A percentile compares a stretch with the other conserved stretches of the same genome.
Evolutionary conservation across 2,888 invertebrate genomes (phyloP).

Genomic region (Marasmarcha lunaedactyla): DNA sequence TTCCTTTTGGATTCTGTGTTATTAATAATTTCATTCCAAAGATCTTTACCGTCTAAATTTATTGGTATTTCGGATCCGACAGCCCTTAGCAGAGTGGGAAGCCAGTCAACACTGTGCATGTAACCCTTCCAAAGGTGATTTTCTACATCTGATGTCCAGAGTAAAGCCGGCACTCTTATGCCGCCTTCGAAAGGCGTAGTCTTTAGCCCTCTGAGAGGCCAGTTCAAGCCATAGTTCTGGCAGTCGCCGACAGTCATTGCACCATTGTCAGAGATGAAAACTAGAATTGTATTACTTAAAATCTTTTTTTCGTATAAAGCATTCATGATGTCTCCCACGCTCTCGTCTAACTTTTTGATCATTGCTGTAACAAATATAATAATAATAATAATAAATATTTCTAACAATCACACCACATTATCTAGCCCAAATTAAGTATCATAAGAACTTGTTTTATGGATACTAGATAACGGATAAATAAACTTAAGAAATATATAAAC

Average conservation of each 20-base stretch:
- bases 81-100: conserved; percentile 76
- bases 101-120: conserved; percentile 84
- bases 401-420: not conserved
- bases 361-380: conserved; percentile 72
- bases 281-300: conserved; percentile 83
- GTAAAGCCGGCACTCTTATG: conserved; percentile 76
- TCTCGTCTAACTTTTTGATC: conserved; percentile 86
- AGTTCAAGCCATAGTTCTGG: conserved; percentile 82
- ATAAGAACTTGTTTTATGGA: too few species aligned
- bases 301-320: conserved; percentile 76
- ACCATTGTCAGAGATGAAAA: conserved; percentile 92
- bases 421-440: too few species aligned
- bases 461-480: too few species aligned
- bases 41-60: conserved; percentile 41
- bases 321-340: conserved; percentile 81
- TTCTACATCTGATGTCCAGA: conserved; percentile 69
- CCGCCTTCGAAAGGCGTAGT: conserved; percentile 88
- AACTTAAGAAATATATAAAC: too few species aligned
- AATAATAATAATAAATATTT: not conserved
- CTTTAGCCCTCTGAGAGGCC: conserved; percentile 83
- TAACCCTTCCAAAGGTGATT: conserved; percentile 64
- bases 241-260: conserved; percentile 80
- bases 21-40: conserved; percentile 39
- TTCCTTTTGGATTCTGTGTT: conserved; percentile 31
- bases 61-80: conserved; percentile 29